A percentile compares a stretch with the other conserved stretches of the same genome.
Conservation (phyloP, 2,797 vertebrate species). For the Ambastaia sidthimunki region DNA sequence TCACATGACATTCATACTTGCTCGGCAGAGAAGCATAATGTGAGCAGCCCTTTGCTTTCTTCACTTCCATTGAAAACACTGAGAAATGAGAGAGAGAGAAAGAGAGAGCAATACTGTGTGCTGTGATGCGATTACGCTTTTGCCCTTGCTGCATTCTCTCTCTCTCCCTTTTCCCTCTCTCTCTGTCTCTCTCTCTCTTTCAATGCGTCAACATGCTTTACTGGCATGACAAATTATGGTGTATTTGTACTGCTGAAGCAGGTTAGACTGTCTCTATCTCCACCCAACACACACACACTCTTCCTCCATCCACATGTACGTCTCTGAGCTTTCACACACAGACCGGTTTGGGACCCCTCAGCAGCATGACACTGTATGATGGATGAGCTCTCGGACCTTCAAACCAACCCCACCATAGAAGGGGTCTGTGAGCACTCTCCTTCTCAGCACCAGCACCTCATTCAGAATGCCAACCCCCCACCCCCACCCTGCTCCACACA, state of each 20-base stretch:
- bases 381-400: slow-evolving; percentile 58
- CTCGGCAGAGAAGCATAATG: neutral
- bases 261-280: slow-evolving; percentile 3
- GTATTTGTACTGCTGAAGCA: slow-evolving; percentile 20
- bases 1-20: slow-evolving; percentile 30
- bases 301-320: slow-evolving; percentile 16
- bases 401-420: slow-evolving; percentile 56
- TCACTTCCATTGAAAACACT: neutral
- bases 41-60: neutral
- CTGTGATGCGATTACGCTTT: slow-evolving; percentile 1
- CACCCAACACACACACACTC: slow-evolving; percentile 23
- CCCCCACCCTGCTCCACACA: slow-evolving; percentile 15
- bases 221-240: slow-evolving; percentile 3
- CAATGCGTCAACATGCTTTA: slow-evolving; percentile 1
- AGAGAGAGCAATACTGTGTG: neutral
- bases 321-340: slow-evolving; percentile 38
- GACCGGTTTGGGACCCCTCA: slow-evolving; percentile 53
- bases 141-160: neutral
- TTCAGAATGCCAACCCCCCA: slow-evolving; percentile 50
- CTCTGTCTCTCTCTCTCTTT: neutral
- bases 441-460: slow-evolving; percentile 56
- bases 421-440: slow-evolving; percentile 54
- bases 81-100: neutral
- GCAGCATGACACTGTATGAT: slow-evolving; percentile 61
- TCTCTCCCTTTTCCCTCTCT: neutral